Base-by-base conservation (phyloP, 2,888 invertebrate genomes). In the Willowsia nigromaculata region DNA sequence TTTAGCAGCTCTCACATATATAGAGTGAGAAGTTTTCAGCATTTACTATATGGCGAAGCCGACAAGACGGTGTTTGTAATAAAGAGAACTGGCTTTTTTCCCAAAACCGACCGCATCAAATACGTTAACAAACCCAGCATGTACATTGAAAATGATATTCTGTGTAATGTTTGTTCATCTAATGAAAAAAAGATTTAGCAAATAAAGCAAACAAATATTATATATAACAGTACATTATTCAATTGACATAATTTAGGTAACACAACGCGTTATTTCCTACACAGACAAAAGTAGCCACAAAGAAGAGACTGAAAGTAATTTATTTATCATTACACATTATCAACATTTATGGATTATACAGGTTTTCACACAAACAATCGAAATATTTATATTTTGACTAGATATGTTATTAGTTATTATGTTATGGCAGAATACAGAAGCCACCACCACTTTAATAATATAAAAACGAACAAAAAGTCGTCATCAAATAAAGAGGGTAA, bases 171-270 rank as follows among this genome's bases (percentile, higher is more conserved):
- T 88, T 88, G 88, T 88, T 88, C 88, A 76, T 82, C 88, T 88
- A 88, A 88, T 88, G 82, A n/a, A n/a, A 88, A 88, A 88, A 82
- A 82, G 82, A 62, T 74, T 88, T 88, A 88, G 87, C 74, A 87
- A 85, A 71, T 71, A 47, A 87, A 0, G 68, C 33, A 62, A 22
- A 68, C 68, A 68, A 50, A 83, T 33, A 50, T 83, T 18, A 43
- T 30, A 37, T 18, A 47, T 59, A 71, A 56, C 43, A 62, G 82
- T 22, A 18, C 81, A 74, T 88, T 88, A 86, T 86, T 81, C 87
- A 80, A 86, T 74, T 81, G 81, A 13, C 33, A 87, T 78, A 81
- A 68, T 80, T 43, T 22, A 74, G 74, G 82, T 56, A 59, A 74
- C 65, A 50, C 62, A 76, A 81, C 59, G 74, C 71, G 22, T 56